Evolutionary conservation across 2,113 vertebrate species (phyloP).

Genomic region (Noturus placidus): DNA sequence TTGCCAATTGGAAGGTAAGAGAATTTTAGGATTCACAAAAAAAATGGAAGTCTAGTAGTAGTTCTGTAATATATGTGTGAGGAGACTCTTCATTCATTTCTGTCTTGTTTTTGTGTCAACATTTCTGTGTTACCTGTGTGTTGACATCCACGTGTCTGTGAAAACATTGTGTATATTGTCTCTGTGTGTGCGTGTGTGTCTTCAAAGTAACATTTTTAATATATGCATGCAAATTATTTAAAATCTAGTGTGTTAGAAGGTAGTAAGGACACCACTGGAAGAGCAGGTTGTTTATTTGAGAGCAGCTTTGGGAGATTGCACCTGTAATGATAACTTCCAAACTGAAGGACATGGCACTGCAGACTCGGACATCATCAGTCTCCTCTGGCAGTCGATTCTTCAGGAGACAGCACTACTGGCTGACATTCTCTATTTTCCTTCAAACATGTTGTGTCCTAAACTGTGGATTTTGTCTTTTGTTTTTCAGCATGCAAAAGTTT

Average conservation of each 20-base stretch:
- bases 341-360: neutral
- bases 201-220: neutral
- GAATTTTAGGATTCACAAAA: conserved; percentile 47
- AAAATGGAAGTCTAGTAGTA: conserved; percentile 7
- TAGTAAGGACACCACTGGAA: neutral
- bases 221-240: neutral
- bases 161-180: neutral
- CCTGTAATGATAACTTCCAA: neutral
- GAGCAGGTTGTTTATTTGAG: neutral
- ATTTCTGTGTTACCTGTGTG: neutral
- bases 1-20: conserved; percentile 72
- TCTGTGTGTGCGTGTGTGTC: neutral
- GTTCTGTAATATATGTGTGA: conserved; percentile 29
- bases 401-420: too few relatives aligned
- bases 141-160: neutral
- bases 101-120: neutral
- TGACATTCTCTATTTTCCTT: neutral
- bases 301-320: neutral
- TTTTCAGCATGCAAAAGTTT: conserved; percentile 95
- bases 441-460: neutral
- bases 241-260: neutral
- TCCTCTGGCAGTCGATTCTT: neutral
- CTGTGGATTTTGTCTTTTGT: conserved; percentile 57
- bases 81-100: neutral
- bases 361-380: neutral